These are phyloP conservation scores for Etheostoma nigrum DNA, from an alignment of 2,797 vertebrate genomes.

Conservation along the genomic window DNA sequence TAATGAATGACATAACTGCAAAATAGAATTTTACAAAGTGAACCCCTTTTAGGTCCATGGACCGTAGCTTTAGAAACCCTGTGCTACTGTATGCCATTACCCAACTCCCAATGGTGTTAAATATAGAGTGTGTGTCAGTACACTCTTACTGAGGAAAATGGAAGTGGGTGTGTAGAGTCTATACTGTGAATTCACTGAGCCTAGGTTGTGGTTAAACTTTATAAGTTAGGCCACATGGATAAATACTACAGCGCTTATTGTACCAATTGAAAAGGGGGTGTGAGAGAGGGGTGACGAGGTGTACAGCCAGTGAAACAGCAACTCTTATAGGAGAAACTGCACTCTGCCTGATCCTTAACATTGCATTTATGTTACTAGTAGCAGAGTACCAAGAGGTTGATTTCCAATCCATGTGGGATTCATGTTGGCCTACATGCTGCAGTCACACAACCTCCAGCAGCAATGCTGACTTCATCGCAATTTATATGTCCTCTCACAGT, in stretches of 20 bases:
- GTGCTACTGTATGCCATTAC: background rate
- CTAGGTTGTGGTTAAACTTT: background rate
- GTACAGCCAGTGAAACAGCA: conserved; percentile 22
- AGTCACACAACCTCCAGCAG: conserved; percentile 17
- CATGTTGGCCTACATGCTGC: conserved; percentile 26
- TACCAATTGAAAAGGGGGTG: conserved; percentile 55
- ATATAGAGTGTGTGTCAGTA: background rate
- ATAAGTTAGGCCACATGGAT: background rate
- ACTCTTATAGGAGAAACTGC: conserved; percentile 29
- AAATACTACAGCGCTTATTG: conserved; percentile 15
- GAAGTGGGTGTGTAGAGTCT: conserved; percentile 1
- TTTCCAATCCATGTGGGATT: conserved; percentile 27
- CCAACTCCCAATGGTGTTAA: background rate
- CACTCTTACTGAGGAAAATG: background rate
- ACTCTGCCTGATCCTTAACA: background rate
- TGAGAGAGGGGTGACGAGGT: conserved; percentile 50
- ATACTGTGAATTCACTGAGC: background rate
- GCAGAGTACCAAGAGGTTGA: background rate
- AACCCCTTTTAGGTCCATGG: background rate
- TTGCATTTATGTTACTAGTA: background rate
- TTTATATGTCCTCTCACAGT: conserved; percentile 59
- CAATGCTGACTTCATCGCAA: conserved; percentile 32
- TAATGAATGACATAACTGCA: background rate
- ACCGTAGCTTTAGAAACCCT: conserved; percentile 7
- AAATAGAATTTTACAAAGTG: background rate